Base-by-base conservation (phyloP, 2,113 vertebrate species). In the Puma concolor region DNA sequence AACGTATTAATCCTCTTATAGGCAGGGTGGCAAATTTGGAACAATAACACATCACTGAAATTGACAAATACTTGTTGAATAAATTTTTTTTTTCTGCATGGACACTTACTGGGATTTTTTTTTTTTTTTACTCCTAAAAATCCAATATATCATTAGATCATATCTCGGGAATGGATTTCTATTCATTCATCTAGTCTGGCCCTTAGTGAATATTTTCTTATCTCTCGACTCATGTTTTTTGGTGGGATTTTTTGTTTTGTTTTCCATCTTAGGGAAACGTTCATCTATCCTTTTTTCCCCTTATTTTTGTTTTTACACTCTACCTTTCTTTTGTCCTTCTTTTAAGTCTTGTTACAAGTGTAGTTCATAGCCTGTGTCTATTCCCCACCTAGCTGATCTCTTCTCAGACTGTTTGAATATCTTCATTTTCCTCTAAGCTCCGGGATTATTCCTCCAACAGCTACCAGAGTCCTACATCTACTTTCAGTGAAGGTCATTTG, bases 391-490 rank as follows among this genome's bases (percentile, higher is more conserved):
- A 84, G 23, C 19, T 93, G 64, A 87, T 38, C 15, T 94, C 67
- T 77, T 52, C 38, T 66, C 81, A 60, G 16, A 77, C 57, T 76
- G 63, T 81, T 95, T 81, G 79, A 79, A 63, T 91, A 52, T 76
- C 82, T 85, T 84, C 54, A 93, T 48, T 95, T 92, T 96, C 96
- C 64, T 91, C 86, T 97, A 48, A 88, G 33, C 6, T 83, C 17
- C 10, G 71, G 14, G 1, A 93, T 60, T 82, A 94, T 76, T 97
- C 93, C 14, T 82, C 9, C 38, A 67, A 41, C 38, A 95, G 52
- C 67, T 81, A 63, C 60, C 52, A 88, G 60, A 38, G 33, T 81
- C 19, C 74, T 84, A 86, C 82, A 96, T 93, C 92, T 91, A 72
- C 91, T 96, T 97, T 93, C 81, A 96, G 25, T 93, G 50, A 89